Percentiles rank a stretch among this genome's conserved stretches.
These are phyloP conservation scores for Goniozus legneri DNA, from an alignment of 1,140 invertebrate species.

Conservation along the genomic window DNA sequence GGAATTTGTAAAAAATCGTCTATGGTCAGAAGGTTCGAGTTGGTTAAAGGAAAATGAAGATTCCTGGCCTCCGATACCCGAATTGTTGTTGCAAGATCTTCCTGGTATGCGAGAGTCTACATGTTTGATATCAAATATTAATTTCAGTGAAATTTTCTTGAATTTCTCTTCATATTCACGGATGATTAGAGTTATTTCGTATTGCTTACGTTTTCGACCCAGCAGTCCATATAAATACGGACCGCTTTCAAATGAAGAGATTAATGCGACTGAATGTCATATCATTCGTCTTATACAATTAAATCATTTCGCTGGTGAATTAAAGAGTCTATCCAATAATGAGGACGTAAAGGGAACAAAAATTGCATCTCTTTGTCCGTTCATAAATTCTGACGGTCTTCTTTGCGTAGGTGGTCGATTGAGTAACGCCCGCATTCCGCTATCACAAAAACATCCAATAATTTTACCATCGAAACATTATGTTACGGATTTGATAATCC, in stretches of 20 bases:
- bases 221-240: neutral
- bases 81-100: neutral
- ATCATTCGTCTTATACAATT: neutral
- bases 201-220: neutral
- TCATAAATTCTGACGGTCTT: constrained; percentile 20
- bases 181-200: neutral
- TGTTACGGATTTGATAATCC: too few relatives aligned
- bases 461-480: constrained; percentile 39
- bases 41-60: too few relatives aligned
- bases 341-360: too few relatives aligned
- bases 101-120: neutral
- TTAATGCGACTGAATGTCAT: neutral
- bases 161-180: neutral
- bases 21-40: constrained; percentile 39
- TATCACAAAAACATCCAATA: constrained; percentile 29
- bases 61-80: too few relatives aligned
- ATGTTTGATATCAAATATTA: neutral
- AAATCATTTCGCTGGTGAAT: too few relatives aligned
- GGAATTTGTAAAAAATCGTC: constrained; percentile 20
- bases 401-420: constrained; percentile 29
- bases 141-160: neutral
- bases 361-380: constrained; percentile 12
- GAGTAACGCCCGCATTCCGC: constrained; percentile 1
- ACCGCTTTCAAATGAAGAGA: neutral
- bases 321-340: too few relatives aligned